Percentiles rank a stretch among this genome's conserved stretches.
Evolutionary conservation across 1,140 invertebrate genomes (phyloP).

Genomic region (Drosophila arizonae): DNA sequence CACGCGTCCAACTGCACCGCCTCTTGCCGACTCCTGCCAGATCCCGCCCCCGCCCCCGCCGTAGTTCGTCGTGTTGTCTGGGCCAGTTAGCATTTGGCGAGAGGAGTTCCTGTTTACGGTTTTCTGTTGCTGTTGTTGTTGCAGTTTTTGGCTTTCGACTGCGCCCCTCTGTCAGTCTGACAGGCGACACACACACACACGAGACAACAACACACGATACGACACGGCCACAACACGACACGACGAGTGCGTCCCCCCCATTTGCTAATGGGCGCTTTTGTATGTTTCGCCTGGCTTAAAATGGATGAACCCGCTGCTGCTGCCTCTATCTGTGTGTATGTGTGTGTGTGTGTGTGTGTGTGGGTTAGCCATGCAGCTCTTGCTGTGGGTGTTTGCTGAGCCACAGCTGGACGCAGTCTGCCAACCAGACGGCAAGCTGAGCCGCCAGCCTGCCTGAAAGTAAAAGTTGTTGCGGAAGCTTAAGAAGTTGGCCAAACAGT

Average conservation of each 20-base stretch:
- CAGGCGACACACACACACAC: conserved; percentile 39
- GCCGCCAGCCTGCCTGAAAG: conserved; percentile 55
- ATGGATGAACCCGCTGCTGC: conserved; percentile 69
- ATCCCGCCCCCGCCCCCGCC: neutral
- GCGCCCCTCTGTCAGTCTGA: conserved; percentile 54
- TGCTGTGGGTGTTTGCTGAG: conserved; percentile 49
- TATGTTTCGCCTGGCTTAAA: conserved; percentile 66
- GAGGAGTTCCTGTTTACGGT: conserved; percentile 67
- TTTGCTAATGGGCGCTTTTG: conserved; percentile 74
- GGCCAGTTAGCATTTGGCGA: conserved; percentile 65
- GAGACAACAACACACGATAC: conserved; percentile 31
- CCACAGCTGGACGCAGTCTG: conserved; percentile 55
- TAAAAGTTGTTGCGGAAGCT: conserved; percentile 70
- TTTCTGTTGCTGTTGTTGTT: conserved; percentile 27
- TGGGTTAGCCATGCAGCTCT: conserved; percentile 50
- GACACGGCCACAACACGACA: conserved; percentile 69
- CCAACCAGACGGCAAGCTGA: neutral
- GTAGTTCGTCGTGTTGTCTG: conserved; percentile 23
- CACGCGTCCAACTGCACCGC: conserved; percentile 20
- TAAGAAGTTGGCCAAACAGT: conserved; percentile 33
- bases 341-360: conserved; percentile 44
- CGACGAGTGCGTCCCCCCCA: conserved; percentile 62
- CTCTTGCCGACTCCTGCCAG: neutral
- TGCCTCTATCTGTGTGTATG: conserved; percentile 27
- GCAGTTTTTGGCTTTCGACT: conserved; percentile 33